phyloP scores from a whole-genome alignment of 2,113 vertebrate genomes.

The Acrocephalus arundinaceus region DNA sequence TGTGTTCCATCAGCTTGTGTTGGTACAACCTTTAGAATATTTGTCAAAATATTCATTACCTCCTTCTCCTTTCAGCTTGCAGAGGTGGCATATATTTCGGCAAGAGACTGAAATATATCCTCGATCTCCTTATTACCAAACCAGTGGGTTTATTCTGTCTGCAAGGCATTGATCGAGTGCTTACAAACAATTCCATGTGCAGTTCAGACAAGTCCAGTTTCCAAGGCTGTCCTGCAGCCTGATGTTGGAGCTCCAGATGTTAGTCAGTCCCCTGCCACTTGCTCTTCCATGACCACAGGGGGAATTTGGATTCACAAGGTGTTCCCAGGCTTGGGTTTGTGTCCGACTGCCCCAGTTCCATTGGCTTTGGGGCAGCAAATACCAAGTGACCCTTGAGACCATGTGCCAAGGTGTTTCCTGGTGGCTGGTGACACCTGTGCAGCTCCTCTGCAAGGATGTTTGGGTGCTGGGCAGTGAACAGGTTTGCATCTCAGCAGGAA shows the following conservation, averaged over 20 bases:
- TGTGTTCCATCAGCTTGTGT: not conserved
- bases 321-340: not conserved
- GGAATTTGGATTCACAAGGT: not conserved
- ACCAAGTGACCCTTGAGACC: not conserved
- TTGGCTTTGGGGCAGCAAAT: not conserved
- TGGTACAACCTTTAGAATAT: not conserved
- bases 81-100: not conserved
- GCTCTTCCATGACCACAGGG: accelerated
- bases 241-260: not conserved
- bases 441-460: not conserved
- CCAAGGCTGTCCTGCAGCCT: not conserved
- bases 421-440: not conserved
- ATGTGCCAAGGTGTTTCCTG: not conserved
- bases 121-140: not conserved
- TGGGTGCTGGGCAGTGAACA: not conserved
- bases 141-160: not conserved
- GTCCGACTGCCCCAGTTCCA: not conserved
- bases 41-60: not conserved
- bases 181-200: not conserved
- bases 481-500: not conserved
- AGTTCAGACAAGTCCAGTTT: not conserved
- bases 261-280: not conserved
- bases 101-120: not conserved
- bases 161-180: not conserved
- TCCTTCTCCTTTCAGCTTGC: not conserved